Evolutionary conservation across 1,140 invertebrate genomes (phyloP), one percentile per base, ranked within the genome.

Genomic region (Dinoponera quadriceps): DNA sequence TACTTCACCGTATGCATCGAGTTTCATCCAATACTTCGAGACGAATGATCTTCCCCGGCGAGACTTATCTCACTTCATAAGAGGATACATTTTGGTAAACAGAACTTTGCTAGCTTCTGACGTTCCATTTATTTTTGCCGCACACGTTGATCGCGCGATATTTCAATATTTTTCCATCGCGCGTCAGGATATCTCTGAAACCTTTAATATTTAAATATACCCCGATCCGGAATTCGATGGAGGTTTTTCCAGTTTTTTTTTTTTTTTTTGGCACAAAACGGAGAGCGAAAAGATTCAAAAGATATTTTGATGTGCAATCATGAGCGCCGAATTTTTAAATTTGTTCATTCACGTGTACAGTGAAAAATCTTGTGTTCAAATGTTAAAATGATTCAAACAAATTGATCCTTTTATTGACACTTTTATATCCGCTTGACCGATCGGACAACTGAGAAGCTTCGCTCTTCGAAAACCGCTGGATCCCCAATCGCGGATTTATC

Each of bases 121-220:
- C 20, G 27, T 78, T 69, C 44, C 4, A 25, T 77, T 65, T 68
- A 66, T 77, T 51, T 68, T 77, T n/a, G 1, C 3, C 7, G 3
- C 11, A 20, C 11, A 25, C 3, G 51, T 0, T 22, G 11, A 22
- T 27, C 13, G 9, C 38, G 51, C n/a, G 0, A 0, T 65, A 38
- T 20, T 14, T 2, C 14, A 14, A n/a, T 59, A 38, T 27, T 78
- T 68, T 59, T 20, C 44, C 13, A 69, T 18, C 9, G 57, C 69
- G 3, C 2, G 16, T n/a, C 38, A 29, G 14, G 18, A 68, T 68
- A 0, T 3, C 20, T 13, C 11, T 27, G 0, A 0, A 2, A 27
- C 44, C 57, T 48, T 57, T 29, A 25, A 71, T 14, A 22, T 44
- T 80, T 57, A 68, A 69, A 3, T 33, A 27, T 69, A 55, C 55